These are phyloP conservation scores for Denticeps clupeoides DNA, from an alignment of 2,797 vertebrate genomes.

Conservation along the genomic window DNA sequence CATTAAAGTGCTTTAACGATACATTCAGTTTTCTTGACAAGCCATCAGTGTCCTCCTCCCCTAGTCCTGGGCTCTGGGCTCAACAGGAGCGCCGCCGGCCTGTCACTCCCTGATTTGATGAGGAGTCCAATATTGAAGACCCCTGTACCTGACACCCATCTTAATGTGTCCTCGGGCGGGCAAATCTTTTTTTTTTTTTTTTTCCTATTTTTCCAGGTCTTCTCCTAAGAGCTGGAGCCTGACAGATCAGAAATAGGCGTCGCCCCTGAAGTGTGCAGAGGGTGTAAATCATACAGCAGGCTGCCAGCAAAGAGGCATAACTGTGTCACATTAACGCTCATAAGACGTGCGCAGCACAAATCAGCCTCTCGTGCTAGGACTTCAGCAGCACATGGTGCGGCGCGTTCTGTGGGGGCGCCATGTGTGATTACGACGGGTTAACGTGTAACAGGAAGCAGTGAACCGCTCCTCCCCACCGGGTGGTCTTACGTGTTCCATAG, in stretches of 20 bases:
- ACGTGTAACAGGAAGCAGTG: too few relatives aligned
- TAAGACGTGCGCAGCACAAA: slow-evolving; percentile 16
- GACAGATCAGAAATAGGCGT: too few relatives aligned
- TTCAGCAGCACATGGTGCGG: too few relatives aligned
- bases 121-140: background rate
- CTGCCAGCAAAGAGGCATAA: slow-evolving; percentile 8
- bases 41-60: slow-evolving; percentile 37
- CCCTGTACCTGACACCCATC: background rate
- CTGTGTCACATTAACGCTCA: slow-evolving; percentile 21
- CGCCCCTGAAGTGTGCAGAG: background rate
- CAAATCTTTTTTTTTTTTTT: too few relatives aligned
- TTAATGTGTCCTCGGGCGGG: too few relatives aligned
- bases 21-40: slow-evolving; percentile 35
- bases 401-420: too few relatives aligned
- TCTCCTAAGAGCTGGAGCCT: too few relatives aligned
- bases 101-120: background rate
- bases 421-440: too few relatives aligned
- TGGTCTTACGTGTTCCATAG: too few relatives aligned
- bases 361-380: too few relatives aligned
- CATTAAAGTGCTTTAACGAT: slow-evolving; percentile 54
- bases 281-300: slow-evolving; percentile 2
- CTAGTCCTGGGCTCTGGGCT: slow-evolving; percentile 3
- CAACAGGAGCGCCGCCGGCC: background rate
- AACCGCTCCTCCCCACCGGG: too few relatives aligned
- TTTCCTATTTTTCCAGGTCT: too few relatives aligned